Evolutionary conservation across 1,140 invertebrate genomes (phyloP), one percentile per base, ranked within the genome.

Genomic region (Sarcophaga bullata): DNA sequence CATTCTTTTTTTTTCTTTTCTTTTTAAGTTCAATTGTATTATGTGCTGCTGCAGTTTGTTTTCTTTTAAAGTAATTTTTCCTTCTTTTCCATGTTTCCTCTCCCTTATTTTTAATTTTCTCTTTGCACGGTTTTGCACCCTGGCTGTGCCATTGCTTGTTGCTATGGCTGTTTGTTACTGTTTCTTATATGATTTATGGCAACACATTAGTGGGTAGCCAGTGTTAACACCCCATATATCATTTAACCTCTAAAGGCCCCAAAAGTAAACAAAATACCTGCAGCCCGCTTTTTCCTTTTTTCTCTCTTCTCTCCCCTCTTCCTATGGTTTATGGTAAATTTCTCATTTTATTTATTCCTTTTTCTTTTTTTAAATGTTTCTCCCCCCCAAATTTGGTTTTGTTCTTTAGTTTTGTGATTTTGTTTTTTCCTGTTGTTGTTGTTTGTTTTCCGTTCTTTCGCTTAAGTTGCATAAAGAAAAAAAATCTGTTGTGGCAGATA

Each of bases 181-280:
- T 68, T 17, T 19, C 19, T n/a, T 68, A 8, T 68, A 68, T 68
- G 62, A 68, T 68, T 68, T 68, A 68, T 68, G 19, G 62, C 17
- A 68, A 68, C 62, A 68, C 62, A n/a, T 68, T 68, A 68, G 62
- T 68, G 62, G 62, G 62, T 68, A 68, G 62, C n/a, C 62, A 68
- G 19, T 68, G 62, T 68, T 68, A 68, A 68, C 62, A 68, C 62
- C 62, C 62, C 62, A 68, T 68, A 19, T 19, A 68, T 68, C 62
- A 68, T 68, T 68, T 68, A 68, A 17, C 62, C 62, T 68, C 62
- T 68, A 68, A 68, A n/a, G n/a, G n/a, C n/a, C 62, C 17, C n/a
- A 15, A 62, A 62, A 62, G 58, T 62, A 62, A 62, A 62, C 58
- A 62, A 62, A 62, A 62, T 17, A 62, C 58, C 19, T 58, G 54